Conservation (phyloP, 2,888 invertebrate genomes). For the Anagyrus pseudococci region DNA sequence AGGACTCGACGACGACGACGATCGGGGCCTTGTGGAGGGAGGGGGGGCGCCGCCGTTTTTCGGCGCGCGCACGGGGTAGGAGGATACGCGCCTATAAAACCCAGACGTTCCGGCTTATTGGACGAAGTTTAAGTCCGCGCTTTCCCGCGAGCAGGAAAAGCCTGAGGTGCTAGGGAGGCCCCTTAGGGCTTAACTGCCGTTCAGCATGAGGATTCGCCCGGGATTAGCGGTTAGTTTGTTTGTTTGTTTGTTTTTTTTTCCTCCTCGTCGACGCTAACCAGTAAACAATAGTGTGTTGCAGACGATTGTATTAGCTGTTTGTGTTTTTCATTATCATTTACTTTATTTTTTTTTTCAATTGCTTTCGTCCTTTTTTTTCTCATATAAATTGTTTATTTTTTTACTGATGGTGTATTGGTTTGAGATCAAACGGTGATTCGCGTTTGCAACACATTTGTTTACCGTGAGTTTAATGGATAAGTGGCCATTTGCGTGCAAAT, state of each 20-base stretch:
- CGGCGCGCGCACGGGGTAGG: constrained; percentile 45
- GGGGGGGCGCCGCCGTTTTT: background rate
- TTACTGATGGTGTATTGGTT: too few relatives aligned
- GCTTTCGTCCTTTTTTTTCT: background rate
- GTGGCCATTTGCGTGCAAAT: background rate
- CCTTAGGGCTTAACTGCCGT: constrained; percentile 43
- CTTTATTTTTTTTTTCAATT: background rate
- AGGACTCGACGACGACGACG: too few relatives aligned
- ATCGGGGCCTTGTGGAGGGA: background rate
- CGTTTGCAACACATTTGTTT: constrained; percentile 27
- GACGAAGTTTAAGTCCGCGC: constrained; percentile 55
- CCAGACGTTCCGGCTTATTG: constrained; percentile 60
- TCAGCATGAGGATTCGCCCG: constrained; percentile 59
- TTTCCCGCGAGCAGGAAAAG: constrained; percentile 55
- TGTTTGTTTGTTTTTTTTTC: too few relatives aligned
- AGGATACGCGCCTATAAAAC: constrained; percentile 62
- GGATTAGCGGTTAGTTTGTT: constrained; percentile 59
- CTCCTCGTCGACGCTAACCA: background rate
- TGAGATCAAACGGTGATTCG: background rate
- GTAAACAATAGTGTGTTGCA: constrained; percentile 22
- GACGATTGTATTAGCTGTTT: background rate
- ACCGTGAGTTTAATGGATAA: background rate
- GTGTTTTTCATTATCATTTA: background rate
- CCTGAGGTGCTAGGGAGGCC: constrained; percentile 56
- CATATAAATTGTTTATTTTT: background rate